These are phyloP conservation scores for Coecobrya sp. DNA, from an alignment of 2,888 invertebrate genomes.

Conservation along the genomic window DNA sequence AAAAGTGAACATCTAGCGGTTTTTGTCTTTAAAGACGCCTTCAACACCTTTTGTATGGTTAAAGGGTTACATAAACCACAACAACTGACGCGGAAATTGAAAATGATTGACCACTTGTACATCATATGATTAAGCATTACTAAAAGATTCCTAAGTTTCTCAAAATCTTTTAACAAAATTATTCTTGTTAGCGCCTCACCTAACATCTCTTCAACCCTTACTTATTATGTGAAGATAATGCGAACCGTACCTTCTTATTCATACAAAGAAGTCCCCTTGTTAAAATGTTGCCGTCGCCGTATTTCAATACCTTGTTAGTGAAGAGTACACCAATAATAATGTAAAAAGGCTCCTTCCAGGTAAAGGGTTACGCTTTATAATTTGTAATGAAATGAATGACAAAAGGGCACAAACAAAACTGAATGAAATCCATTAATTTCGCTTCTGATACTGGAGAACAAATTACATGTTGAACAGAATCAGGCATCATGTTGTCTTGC, in stretches of 20 bases:
- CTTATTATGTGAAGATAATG: not conserved
- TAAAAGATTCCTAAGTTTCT: conserved; percentile 34
- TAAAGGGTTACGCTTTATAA: conserved; percentile 60
- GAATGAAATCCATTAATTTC: conserved; percentile 71
- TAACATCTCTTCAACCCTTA: conserved; percentile 18
- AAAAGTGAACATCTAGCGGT: not conserved
- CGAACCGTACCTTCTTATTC: not conserved
- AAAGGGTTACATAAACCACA: conserved; percentile 65
- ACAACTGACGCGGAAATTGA: conserved; percentile 75
- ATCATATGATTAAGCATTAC: conserved; percentile 55
- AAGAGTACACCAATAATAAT: not conserved
- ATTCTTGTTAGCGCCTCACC: conserved; percentile 72
- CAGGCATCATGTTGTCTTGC: conserved; percentile 48
- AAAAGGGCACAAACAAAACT: conserved; percentile 53
- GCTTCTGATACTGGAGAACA: conserved; percentile 23
- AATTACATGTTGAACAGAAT: conserved; percentile 61
- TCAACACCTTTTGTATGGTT: conserved; percentile 19
- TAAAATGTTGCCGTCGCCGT: conserved; percentile 15
- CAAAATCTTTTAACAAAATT: conserved; percentile 22
- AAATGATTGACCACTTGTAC: conserved; percentile 75
- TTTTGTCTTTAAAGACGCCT: not conserved
- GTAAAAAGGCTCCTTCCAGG: conserved; percentile 16
- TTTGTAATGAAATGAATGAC: conserved; percentile 67
- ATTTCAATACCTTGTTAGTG: conserved; percentile 70
- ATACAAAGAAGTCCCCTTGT: not conserved